A percentile compares a stretch with the other conserved stretches of the same genome.
phyloP scores from a whole-genome alignment of 2,888 invertebrate species.

The Hermaeophaga mercurialis region DNA sequence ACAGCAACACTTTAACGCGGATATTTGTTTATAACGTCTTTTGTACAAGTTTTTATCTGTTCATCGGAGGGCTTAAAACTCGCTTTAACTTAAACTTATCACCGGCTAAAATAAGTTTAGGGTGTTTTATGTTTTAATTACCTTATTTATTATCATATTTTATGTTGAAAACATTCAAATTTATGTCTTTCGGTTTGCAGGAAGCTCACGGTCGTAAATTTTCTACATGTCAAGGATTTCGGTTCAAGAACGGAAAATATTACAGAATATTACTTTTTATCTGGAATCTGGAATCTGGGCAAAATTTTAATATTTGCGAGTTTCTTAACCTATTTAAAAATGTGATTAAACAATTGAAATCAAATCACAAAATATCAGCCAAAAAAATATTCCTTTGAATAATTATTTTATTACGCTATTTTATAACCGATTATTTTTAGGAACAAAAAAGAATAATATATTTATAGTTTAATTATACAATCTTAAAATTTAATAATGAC shows the following conservation, averaged over 20 bases:
- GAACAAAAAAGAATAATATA: no score
- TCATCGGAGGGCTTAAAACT: conserved; percentile 11
- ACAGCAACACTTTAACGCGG: not conserved
- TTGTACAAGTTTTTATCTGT: conserved; percentile 13
- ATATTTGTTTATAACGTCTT: conserved; percentile 2
- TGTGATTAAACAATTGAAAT: no score
- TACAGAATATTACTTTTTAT: not conserved
- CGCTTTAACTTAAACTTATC: conserved; percentile 1
- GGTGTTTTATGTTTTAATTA: conserved; percentile 6
- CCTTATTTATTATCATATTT: conserved; percentile 10
- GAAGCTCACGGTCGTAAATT: not conserved
- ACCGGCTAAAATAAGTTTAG: not conserved
- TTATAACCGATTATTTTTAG: no score
- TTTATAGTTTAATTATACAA: no score
- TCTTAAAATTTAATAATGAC: no score
- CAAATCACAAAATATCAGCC: no score
- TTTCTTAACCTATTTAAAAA: no score
- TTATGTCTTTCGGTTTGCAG: not conserved
- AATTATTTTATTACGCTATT: no score
- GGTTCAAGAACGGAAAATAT: not conserved
- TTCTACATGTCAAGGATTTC: not conserved
- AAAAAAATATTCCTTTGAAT: no score
- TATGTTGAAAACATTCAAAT: not conserved
- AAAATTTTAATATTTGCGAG: not conserved
- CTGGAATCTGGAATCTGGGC: not conserved